Evolutionary conservation across 2,888 invertebrate genomes (phyloP).

Genomic region (Drosophila niveifrons): DNA sequence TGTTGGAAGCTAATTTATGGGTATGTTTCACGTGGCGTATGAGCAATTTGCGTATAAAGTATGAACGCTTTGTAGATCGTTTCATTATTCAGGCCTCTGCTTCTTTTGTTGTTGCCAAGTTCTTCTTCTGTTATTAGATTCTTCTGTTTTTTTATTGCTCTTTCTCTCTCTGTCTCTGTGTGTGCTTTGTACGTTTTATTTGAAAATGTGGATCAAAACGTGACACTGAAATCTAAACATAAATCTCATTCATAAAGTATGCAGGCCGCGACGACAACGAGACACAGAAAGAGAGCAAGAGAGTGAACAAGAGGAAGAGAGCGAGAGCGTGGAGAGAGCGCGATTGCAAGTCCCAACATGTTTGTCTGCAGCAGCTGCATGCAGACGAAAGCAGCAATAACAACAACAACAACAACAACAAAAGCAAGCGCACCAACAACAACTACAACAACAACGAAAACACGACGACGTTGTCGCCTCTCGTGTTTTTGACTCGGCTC

Average conservation of each 20-base stretch:
- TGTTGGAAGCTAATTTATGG: constrained; percentile 16
- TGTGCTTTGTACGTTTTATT: constrained; percentile 18
- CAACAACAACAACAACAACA: constrained; percentile 10
- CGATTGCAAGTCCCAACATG: constrained; percentile 43
- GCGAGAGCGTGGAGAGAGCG: constrained; percentile 1
- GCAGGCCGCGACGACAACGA: constrained; percentile 39
- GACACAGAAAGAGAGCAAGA: not conserved
- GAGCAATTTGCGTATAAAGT: constrained; percentile 33
- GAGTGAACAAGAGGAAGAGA: not conserved
- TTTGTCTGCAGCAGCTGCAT: constrained; percentile 55
- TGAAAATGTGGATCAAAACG: constrained; percentile 74
- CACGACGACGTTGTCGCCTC: constrained; percentile 28
- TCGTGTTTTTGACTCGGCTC: constrained; percentile 32
- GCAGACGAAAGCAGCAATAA: constrained; percentile 24
- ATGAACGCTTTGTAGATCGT: constrained; percentile 11
- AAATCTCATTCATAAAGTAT: constrained; percentile 76
- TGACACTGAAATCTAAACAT: constrained; percentile 76
- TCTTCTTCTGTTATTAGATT: not conserved
- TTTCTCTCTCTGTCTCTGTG: not conserved
- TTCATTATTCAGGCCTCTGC: constrained; percentile 7
- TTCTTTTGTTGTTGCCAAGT: not conserved
- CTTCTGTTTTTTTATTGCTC: constrained; percentile 13
- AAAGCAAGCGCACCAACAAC: constrained; percentile 14
- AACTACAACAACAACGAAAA: constrained; percentile 11
- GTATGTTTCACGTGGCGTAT: constrained; percentile 33